Evolutionary conservation across 2,888 invertebrate genomes (phyloP).

Genomic region (Dermolepida albohirtum): DNA sequence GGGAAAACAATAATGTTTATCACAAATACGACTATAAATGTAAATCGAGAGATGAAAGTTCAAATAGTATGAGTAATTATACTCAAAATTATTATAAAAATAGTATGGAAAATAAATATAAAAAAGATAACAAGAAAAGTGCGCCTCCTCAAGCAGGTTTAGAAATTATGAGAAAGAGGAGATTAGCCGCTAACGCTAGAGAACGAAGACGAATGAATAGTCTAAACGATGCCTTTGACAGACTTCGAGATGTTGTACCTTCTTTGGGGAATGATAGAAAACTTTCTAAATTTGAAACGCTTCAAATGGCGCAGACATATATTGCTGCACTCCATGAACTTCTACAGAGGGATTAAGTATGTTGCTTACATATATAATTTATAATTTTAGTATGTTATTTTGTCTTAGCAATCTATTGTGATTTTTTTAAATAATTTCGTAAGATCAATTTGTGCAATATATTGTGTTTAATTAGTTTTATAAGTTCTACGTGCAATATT

Average conservation of each 20-base stretch:
- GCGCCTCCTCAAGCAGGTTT: slow-evolving; percentile 54
- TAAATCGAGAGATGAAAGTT: slow-evolving; percentile 38
- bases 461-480: too few relatives aligned
- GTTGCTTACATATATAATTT: neutral
- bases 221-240: slow-evolving; percentile 79
- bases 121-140: slow-evolving; percentile 45
- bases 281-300: slow-evolving; percentile 80
- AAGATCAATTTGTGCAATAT: too few relatives aligned
- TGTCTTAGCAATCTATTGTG: neutral
- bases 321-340: slow-evolving; percentile 77
- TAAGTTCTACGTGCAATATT: too few relatives aligned
- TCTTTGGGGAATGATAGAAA: slow-evolving; percentile 77
- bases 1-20: slow-evolving; percentile 61
- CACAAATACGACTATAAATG: slow-evolving; percentile 56
- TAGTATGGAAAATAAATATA: slow-evolving; percentile 48
- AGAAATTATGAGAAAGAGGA: slow-evolving; percentile 68
- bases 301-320: slow-evolving; percentile 84
- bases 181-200: slow-evolving; percentile 80
- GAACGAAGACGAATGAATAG: slow-evolving; percentile 80
- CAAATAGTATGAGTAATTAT: slow-evolving; percentile 49
- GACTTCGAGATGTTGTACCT: slow-evolving; percentile 77
- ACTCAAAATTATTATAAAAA: slow-evolving; percentile 55
- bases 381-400: neutral
- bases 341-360: slow-evolving; percentile 62
- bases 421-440: neutral